Evolutionary conservation across 2,113 vertebrate genomes (phyloP).

Genomic region (Myotis lucifugus): DNA sequence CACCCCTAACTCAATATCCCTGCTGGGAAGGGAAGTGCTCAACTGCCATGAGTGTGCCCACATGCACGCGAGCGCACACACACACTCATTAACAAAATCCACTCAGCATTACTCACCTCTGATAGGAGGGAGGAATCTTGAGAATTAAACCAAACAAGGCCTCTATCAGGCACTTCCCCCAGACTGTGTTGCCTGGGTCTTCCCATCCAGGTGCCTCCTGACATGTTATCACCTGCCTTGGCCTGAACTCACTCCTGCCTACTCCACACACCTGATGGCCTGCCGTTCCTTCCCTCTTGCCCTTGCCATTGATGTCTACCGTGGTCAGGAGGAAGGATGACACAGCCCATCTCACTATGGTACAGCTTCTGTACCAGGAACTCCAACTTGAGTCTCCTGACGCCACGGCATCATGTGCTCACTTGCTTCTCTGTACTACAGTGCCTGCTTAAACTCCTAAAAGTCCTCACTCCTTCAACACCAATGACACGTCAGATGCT

Average conservation of each 20-base stretch:
- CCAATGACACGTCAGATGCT: background rate
- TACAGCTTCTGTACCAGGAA: background rate
- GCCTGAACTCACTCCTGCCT: background rate
- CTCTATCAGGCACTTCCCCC: background rate
- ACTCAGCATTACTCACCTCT: background rate
- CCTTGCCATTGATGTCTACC: background rate
- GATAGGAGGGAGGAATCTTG: background rate
- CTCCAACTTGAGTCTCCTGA: background rate
- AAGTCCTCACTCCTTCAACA: background rate
- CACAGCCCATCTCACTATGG: background rate
- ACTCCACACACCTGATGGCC: background rate
- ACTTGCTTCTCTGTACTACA: background rate
- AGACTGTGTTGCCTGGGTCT: background rate
- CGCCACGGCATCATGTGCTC: rapidly evolving
- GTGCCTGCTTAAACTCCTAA: background rate
- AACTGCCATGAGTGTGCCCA: background rate
- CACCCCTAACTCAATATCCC: background rate
- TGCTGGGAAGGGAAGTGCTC: background rate
- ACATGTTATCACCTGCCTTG: background rate
- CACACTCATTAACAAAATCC: background rate
- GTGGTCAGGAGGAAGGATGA: background rate
- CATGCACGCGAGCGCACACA: background rate
- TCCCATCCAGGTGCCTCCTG: background rate
- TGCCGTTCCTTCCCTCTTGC: rapidly evolving
- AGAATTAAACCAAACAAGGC: background rate